Evolutionary conservation across 2,888 invertebrate genomes (phyloP).

Genomic region (Lepidochrysops patricia): DNA sequence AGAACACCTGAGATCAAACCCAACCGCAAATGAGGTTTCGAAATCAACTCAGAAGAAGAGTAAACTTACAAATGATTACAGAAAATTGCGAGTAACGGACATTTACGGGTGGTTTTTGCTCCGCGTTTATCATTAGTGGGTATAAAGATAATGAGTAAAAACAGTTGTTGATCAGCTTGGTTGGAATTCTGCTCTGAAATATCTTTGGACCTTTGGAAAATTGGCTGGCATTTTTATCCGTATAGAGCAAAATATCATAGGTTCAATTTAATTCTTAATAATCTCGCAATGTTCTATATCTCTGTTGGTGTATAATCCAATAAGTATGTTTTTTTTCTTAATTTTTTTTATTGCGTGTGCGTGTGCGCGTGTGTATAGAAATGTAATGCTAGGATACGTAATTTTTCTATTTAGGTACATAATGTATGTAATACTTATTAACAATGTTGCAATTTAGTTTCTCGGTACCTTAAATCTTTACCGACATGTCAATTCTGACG

Average conservation of each 20-base stretch:
- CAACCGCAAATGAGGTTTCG: constrained; percentile 61
- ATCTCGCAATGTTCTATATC: too few species aligned
- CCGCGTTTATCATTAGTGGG: constrained; percentile 34
- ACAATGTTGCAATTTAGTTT: not conserved
- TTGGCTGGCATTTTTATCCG: not conserved
- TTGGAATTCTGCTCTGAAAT: not conserved
- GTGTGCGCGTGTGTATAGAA: too few species aligned
- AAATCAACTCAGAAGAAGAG: constrained; percentile 43
- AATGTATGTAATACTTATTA: too few species aligned
- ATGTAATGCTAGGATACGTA: too few species aligned
- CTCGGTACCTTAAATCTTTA: not conserved
- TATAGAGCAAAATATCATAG: too few species aligned
- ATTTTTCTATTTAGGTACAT: too few species aligned
- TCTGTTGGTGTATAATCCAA: too few species aligned
- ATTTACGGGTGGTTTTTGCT: constrained; percentile 41
- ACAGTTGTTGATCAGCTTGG: not conserved
- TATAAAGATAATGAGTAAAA: constrained; percentile 11
- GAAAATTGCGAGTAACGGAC: constrained; percentile 60
- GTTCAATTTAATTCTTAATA: too few species aligned
- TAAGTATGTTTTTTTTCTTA: too few species aligned
- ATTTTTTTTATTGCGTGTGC: too few species aligned
- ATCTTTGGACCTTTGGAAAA: not conserved
- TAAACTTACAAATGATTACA: constrained; percentile 56
- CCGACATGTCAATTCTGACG: constrained; percentile 8
- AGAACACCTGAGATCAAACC: constrained; percentile 50